phyloP scores from a whole-genome alignment of 2,888 invertebrate species.

The Arrhopalites spinosus region DNA sequence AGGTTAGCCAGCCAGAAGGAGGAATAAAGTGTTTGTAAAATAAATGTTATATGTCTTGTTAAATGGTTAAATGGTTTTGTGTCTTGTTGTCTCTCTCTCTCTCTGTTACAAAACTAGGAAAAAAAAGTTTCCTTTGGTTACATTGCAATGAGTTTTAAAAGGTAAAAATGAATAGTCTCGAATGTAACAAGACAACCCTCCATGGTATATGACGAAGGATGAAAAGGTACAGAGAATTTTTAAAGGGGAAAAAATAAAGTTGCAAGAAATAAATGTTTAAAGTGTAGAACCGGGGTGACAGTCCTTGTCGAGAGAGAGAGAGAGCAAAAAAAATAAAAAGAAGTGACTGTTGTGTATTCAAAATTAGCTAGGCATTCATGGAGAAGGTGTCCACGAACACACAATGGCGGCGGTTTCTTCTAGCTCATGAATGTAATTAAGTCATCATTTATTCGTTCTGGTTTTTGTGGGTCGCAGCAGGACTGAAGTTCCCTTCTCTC shows the following conservation, averaged over 20 bases:
- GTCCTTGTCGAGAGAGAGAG: slow-evolving; percentile 5
- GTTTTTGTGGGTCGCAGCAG: slow-evolving; percentile 55
- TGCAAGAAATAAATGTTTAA: neutral
- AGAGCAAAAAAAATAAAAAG: slow-evolving; percentile 9
- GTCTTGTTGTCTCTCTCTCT: too few species aligned
- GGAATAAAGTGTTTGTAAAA: too few species aligned
- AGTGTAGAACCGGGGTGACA: neutral
- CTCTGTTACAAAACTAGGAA: too few species aligned
- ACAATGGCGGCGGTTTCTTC: slow-evolving; percentile 28
- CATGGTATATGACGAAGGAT: neutral
- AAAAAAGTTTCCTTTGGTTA: too few species aligned
- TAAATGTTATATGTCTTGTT: too few species aligned
- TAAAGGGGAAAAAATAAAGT: neutral
- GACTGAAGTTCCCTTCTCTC: slow-evolving; percentile 22
- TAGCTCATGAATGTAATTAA: slow-evolving; percentile 53
- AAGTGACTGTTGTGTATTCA: neutral
- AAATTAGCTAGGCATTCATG: neutral
- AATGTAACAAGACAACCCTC: neutral
- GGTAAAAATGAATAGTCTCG: neutral
- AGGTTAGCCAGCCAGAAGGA: neutral
- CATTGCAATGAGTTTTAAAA: neutral
- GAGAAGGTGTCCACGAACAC: neutral
- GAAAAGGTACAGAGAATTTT: neutral
- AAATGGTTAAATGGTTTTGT: too few species aligned
- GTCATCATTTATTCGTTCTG: slow-evolving; percentile 56